A percentile compares a stretch with the other conserved stretches of the same genome.
Conservation (phyloP, 2,888 invertebrate genomes). For the Cryptops parisi region DNA sequence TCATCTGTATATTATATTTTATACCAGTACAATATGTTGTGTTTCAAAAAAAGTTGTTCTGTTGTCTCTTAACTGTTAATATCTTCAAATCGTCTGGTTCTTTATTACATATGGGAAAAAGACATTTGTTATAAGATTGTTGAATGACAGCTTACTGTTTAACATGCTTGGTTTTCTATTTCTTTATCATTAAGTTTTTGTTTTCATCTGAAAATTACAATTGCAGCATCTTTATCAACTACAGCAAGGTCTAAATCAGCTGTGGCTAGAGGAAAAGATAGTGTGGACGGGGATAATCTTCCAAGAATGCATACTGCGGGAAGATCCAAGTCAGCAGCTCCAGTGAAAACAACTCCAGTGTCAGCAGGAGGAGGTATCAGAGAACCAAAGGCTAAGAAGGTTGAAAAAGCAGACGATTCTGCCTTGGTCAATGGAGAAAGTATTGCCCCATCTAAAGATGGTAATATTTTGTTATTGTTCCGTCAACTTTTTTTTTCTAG, state of each 20-base stretch:
- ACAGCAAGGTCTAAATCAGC: background rate
- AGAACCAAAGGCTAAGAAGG: background rate
- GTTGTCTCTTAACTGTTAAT: too few species aligned
- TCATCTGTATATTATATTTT: too few species aligned
- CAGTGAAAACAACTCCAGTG: background rate
- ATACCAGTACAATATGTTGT: too few species aligned
- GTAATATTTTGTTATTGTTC: background rate
- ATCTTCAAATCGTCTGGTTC: too few species aligned
- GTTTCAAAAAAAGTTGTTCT: too few species aligned
- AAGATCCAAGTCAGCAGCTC: background rate
- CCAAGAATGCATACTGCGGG: background rate
- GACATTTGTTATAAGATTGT: too few species aligned
- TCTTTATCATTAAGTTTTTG: too few species aligned
- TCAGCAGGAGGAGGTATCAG: background rate
- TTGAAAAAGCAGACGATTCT: background rate
- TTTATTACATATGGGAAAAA: too few species aligned
- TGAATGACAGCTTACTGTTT: too few species aligned
- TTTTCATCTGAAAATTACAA: too few species aligned
- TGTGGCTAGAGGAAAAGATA: background rate
- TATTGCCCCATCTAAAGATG: background rate
- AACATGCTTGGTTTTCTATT: too few species aligned
- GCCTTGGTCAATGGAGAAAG: background rate
- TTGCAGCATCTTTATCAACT: background rate
- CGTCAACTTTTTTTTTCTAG: too few species aligned
- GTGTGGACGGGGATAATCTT: background rate